Evolutionary conservation across 2,888 invertebrate species (phyloP), one percentile per base, ranked within the genome.

Genomic region (Harpalus rufipes): DNA sequence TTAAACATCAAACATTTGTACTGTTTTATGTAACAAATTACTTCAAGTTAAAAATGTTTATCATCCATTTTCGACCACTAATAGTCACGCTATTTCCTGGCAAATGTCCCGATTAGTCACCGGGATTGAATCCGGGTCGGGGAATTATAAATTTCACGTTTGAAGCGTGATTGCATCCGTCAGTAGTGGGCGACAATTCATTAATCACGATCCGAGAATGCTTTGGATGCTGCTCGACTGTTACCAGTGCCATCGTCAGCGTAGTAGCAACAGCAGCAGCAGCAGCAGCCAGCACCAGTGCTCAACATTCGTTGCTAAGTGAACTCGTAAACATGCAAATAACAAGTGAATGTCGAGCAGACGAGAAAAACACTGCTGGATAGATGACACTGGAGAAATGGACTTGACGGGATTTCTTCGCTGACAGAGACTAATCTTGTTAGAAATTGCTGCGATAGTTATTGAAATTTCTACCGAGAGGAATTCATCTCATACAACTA

Each of bases 301-400:
- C 14, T 63, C 68, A 25, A 16, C 14, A 41, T 41, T 74, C 72
- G 65, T 63, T 81, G 32, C 44, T 81, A 81, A 81, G 81, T 65
- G 81, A 80, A 81, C 81, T 61, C 81, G 81, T 81, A 81, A 81
- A 81, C 81, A 81, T 81, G 81, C 81, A 81, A 81, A 81, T 81
- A 81, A 81, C 81, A 81, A 81, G 44, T 41, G 78, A 65, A 74
- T 41, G 68, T 39, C 12, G 32, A 68, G 32, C 39, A 10, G n/a
- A 14, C 41, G 41, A n/a, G 72, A 74, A 63, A 81, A 81, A 81
- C 81, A 80, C 41, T 32, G 39, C 68, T 68, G 32, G 21, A 59
- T 41, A 81, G 21, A 81, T 81, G 81, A 81, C 81, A 81, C 21
- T 41, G 16, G 39, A 74, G 72, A 74, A 74, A 59, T 61, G 78